Evolutionary conservation across 2,888 invertebrate species (phyloP).

Genomic region (Yponomeuta malinellus): DNA sequence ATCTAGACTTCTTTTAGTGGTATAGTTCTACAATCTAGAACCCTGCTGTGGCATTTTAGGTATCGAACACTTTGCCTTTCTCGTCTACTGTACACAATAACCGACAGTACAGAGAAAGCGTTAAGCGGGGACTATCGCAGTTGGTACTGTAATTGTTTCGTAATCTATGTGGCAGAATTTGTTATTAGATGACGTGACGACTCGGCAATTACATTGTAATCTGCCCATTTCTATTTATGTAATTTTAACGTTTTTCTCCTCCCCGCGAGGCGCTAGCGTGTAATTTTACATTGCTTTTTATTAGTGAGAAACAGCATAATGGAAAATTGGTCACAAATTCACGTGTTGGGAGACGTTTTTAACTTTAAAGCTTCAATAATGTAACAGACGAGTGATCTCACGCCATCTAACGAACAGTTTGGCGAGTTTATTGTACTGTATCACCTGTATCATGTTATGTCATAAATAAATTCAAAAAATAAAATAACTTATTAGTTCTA

Average conservation of each 20-base stretch:
- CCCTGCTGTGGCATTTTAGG: no score
- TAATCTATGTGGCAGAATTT: conserved; percentile 6
- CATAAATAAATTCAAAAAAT: no score
- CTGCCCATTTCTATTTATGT: neutral
- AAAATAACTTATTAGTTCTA: no score
- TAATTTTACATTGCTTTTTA: neutral
- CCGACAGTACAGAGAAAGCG: neutral
- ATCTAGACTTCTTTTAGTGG: neutral
- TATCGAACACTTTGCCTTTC: neutral
- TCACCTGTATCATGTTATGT: no score
- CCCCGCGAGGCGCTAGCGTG: neutral
- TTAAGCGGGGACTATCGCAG: neutral
- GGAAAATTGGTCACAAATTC: neutral
- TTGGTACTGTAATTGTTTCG: conserved; percentile 10
- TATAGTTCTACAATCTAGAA: no score
- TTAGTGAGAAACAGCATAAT: neutral
- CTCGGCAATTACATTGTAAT: neutral
- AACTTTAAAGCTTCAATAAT: neutral
- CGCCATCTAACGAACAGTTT: no score
- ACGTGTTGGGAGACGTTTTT: neutral
- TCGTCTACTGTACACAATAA: neutral
- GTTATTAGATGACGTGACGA: neutral
- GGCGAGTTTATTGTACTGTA: no score
- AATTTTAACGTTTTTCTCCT: neutral
- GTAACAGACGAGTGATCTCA: no score